These are phyloP conservation scores for Lithobates pipiens DNA, from an alignment of 2,797 vertebrate species.

Conservation along the genomic window DNA sequence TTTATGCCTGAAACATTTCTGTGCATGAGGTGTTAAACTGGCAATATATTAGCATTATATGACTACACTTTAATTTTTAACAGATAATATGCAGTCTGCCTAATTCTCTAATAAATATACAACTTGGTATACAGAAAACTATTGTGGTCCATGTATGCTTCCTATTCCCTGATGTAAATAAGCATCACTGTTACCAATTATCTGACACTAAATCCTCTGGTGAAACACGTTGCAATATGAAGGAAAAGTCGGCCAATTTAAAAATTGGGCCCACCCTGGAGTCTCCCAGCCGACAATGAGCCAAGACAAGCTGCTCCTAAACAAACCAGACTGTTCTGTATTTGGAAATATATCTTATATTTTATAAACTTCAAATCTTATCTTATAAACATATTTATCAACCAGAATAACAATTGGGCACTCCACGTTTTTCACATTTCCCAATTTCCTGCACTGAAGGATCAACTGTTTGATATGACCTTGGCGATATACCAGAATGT, in stretches of 20 bases:
- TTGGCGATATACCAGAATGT: no score
- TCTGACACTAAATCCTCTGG: neutral
- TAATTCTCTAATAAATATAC: no score
- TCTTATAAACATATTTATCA: slow-evolving; percentile 3
- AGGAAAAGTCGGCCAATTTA: neutral
- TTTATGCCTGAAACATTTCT: no score
- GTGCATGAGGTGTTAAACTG: no score
- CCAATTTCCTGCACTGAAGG: neutral
- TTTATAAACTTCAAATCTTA: neutral
- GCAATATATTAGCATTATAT: no score
- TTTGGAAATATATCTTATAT: slow-evolving; percentile 2
- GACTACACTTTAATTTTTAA: no score
- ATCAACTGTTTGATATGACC: neutral
- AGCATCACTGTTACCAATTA: slow-evolving; percentile 38
- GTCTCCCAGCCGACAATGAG: slow-evolving; percentile 22
- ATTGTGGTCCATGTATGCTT: neutral
- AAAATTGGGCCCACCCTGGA: slow-evolving; percentile 21
- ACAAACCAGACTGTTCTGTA: neutral
- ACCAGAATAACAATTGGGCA: neutral
- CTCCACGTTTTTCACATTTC: neutral
- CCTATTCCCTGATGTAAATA: neutral
- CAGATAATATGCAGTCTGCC: no score
- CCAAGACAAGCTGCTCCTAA: neutral
- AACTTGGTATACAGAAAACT: neutral
- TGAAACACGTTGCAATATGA: slow-evolving; percentile 26